Evolutionary conservation across 2,113 vertebrate genomes (phyloP).

Genomic region (Echinops telfairi): DNA sequence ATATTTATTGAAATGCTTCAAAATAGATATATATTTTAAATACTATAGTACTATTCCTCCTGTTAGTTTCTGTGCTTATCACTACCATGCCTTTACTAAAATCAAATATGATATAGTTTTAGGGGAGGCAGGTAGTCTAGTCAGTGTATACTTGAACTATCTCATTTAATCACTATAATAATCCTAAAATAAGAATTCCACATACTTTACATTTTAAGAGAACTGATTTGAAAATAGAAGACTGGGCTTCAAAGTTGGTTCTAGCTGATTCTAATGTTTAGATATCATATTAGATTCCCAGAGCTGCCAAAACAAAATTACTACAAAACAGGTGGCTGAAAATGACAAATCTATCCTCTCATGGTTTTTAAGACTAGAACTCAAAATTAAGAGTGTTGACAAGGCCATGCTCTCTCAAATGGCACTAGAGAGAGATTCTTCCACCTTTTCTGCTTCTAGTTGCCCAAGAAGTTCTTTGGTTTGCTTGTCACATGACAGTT

Average conservation of each 20-base stretch:
- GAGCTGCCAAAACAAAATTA: neutral
- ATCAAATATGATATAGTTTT: neutral
- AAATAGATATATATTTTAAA: neutral
- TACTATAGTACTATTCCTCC: neutral
- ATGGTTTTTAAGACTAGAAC: neutral
- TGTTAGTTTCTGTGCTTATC: slow-evolving; percentile 35
- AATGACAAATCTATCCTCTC: neutral
- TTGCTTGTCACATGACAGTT: neutral
- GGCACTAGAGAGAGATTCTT: neutral
- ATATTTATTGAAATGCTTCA: slow-evolving; percentile 17
- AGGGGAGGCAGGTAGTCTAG: neutral
- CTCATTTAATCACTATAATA: neutral
- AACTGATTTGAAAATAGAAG: neutral
- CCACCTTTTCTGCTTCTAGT: neutral
- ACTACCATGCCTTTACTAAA: neutral
- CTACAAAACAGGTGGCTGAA: neutral
- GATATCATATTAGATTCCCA: neutral
- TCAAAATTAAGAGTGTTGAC: neutral
- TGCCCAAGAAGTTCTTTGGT: neutral
- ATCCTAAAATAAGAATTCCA: neutral
- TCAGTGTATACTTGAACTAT: neutral
- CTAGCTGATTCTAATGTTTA: neutral
- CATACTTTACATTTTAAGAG: neutral
- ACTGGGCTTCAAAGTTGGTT: neutral
- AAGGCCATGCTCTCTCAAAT: neutral